phyloP scores from a whole-genome alignment of 2,888 invertebrate species.

The Siphlonurus alternatus region DNA sequence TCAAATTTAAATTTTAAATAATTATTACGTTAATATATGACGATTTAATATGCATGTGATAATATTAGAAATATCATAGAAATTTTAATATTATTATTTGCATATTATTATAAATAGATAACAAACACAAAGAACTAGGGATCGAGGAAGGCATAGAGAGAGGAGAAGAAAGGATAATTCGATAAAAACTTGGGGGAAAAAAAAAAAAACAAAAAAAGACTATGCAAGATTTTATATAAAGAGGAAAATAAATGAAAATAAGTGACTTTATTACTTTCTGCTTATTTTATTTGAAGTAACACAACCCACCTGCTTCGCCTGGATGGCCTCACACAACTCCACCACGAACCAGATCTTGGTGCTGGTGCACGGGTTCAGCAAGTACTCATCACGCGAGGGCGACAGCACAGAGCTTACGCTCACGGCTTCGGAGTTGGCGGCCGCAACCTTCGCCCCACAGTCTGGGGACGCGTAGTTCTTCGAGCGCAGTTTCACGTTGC shows the following conservation, averaged over 20 bases:
- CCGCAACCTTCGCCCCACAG: constrained; percentile 93
- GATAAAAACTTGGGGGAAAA: no score
- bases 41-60: no score
- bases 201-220: constrained; percentile 6
- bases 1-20: no score
- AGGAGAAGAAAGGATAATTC: no score
- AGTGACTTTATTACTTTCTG: background rate
- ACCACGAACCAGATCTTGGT: constrained; percentile 86
- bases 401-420: constrained; percentile 75
- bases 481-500: constrained; percentile 43
- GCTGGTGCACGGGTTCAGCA: constrained; percentile 88
- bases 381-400: constrained; percentile 88
- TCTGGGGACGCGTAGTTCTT: constrained; percentile 95
- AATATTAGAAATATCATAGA: no score
- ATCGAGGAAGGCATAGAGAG: no score
- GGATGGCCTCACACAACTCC: constrained; percentile 95
- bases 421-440: constrained; percentile 80
- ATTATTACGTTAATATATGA: no score
- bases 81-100: no score
- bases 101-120: no score
- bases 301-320: constrained; percentile 51
- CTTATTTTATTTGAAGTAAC: background rate
- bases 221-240: background rate
- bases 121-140: no score
- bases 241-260: background rate